Conservation (phyloP, 1,140 invertebrate genomes). For the Chymomyza costata region DNA sequence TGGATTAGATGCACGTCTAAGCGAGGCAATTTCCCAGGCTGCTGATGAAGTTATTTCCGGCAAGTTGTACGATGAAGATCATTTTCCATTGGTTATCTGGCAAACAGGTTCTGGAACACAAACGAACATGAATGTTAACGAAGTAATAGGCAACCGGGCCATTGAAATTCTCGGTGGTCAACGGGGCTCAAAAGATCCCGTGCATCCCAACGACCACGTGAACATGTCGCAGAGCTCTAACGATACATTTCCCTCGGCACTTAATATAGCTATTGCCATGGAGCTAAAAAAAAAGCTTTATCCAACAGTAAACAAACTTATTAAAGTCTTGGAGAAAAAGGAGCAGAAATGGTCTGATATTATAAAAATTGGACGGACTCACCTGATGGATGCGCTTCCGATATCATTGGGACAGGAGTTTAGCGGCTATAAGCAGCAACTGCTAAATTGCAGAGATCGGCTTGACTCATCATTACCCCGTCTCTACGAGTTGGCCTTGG, state of each 20-base stretch:
- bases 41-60: constrained; percentile 97
- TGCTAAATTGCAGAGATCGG: constrained; percentile 88
- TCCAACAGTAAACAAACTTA: constrained; percentile 85
- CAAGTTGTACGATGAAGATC: constrained; percentile 89
- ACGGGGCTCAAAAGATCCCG: constrained; percentile 94
- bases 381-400: constrained; percentile 95
- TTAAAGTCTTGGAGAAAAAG: constrained; percentile 85
- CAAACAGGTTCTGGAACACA: constrained; percentile 99
- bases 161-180: constrained; percentile 95
- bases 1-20: constrained; percentile 91
- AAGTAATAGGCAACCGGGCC: constrained; percentile 94
- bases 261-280: constrained; percentile 96
- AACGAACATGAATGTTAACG: constrained; percentile 99
- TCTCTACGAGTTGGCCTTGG: constrained; percentile 92
- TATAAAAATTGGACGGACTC: constrained; percentile 94
- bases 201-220: constrained; percentile 99
- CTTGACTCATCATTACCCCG: constrained; percentile 88
- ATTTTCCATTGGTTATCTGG: constrained; percentile 98
- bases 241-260: constrained; percentile 98
- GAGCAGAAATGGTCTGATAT: constrained; percentile 89
- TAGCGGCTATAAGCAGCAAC: constrained; percentile 92
- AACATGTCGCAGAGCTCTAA: constrained; percentile 99
- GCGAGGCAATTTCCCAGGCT: constrained; percentile 91
- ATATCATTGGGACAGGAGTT: constrained; percentile 99
- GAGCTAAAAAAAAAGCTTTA: constrained; percentile 91